These are phyloP conservation scores for Radopholus similis DNA, from an alignment of 1,140 invertebrate genomes.

Conservation along the genomic window DNA sequence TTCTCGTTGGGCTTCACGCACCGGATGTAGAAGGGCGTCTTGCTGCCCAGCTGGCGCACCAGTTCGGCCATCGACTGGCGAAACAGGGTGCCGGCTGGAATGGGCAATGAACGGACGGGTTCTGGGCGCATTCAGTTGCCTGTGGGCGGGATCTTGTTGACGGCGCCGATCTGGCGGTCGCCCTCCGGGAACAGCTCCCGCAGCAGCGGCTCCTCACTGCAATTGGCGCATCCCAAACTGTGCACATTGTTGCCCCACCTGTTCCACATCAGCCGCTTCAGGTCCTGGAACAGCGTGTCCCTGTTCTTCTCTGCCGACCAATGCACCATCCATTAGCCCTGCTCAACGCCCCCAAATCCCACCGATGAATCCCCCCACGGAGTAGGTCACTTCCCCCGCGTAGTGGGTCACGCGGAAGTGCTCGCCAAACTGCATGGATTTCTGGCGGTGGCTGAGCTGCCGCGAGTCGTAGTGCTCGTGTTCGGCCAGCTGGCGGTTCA, in stretches of 20 bases:
- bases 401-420: slow-evolving; percentile 73
- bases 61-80: slow-evolving; percentile 43
- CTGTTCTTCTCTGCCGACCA: slow-evolving; percentile 74
- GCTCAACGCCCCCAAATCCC: too few species aligned
- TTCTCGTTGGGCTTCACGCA: slow-evolving; percentile 77
- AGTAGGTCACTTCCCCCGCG: slow-evolving; percentile 71
- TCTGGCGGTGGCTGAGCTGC: slow-evolving; percentile 84
- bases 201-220: slow-evolving; percentile 70
- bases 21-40: slow-evolving; percentile 73
- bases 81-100: slow-evolving; percentile 50
- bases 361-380: slow-evolving; percentile 73
- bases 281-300: slow-evolving; percentile 71
- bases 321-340: too few species aligned
- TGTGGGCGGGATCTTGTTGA: slow-evolving; percentile 70
- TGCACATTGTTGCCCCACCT: not conserved
- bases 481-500: slow-evolving; percentile 92
- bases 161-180: slow-evolving; percentile 65
- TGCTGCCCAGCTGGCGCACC: slow-evolving; percentile 61
- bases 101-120: slow-evolving; percentile 36
- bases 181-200: slow-evolving; percentile 35
- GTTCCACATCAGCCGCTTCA: slow-evolving; percentile 71
- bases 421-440: slow-evolving; percentile 78
- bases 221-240: not conserved
- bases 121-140: slow-evolving; percentile 6
- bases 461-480: slow-evolving; percentile 88